Conservation (phyloP, 2,113 vertebrate genomes). For the Epinephelus lanceolatus region DNA sequence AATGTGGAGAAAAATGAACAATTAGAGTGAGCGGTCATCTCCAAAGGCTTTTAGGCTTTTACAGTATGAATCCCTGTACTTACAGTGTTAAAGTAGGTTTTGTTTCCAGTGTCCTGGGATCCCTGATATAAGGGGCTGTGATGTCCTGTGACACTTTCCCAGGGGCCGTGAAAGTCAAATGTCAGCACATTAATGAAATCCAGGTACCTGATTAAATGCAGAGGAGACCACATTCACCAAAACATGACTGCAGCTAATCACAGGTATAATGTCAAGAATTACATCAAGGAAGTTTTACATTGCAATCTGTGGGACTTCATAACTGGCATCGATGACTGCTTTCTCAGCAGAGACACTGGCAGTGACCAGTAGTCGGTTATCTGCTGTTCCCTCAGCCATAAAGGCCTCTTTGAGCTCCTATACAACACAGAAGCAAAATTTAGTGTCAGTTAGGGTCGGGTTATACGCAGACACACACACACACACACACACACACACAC, state of each 20-base stretch:
- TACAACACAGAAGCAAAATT: not conserved
- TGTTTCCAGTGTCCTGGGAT: conserved; percentile 51
- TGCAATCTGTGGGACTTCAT: conserved; percentile 78
- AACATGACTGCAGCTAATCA: not conserved
- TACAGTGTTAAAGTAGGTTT: conserved; percentile 72
- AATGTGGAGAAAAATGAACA: not conserved
- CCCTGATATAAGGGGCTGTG: conserved; percentile 32
- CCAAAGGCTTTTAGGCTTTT: not conserved
- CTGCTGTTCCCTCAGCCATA: conserved; percentile 56
- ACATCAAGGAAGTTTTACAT: conserved; percentile 53
- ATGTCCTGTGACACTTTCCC: conserved; percentile 81
- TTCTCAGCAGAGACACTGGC: conserved; percentile 78
- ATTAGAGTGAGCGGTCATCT: not conserved
- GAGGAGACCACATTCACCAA: not conserved
- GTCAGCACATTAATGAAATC: conserved; percentile 86
- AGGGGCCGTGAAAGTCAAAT: conserved; percentile 85
- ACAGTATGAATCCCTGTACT: conserved; percentile 31
- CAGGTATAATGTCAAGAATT: not conserved
- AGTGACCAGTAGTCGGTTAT: conserved; percentile 73
- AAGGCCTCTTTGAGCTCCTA: conserved; percentile 83
- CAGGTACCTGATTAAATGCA: conserved; percentile 69
- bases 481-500: no score
- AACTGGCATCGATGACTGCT: conserved; percentile 72
- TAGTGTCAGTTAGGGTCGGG: not conserved
- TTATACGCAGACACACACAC: no score